These are phyloP conservation scores for Prinia subflava DNA, from an alignment of 2,113 vertebrate genomes.

Conservation along the genomic window DNA sequence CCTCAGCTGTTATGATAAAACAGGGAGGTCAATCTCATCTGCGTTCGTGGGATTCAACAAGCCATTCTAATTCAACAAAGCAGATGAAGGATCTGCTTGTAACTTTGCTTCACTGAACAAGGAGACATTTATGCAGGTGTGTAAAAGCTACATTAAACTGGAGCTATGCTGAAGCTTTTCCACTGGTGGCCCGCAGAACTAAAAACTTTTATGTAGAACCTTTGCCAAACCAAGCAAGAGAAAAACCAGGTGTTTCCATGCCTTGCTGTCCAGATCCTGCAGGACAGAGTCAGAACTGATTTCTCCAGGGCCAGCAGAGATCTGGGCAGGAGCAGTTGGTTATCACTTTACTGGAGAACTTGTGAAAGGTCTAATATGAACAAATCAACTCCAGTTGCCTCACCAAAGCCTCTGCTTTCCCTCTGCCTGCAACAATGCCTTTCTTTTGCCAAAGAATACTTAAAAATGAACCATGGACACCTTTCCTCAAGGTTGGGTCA, in stretches of 20 bases:
- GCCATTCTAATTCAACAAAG: neutral
- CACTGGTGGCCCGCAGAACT: neutral
- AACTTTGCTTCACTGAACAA: neutral
- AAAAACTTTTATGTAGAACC: neutral
- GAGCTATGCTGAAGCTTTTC: neutral
- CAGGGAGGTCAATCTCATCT: conserved; percentile 48
- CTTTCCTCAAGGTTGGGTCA: neutral
- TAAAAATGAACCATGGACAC: neutral
- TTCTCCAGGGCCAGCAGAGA: neutral
- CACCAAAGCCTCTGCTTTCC: neutral
- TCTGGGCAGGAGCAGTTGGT: neutral
- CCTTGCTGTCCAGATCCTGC: neutral
- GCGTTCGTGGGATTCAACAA: neutral
- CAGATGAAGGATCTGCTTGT: neutral
- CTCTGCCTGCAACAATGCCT: neutral
- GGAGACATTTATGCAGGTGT: neutral
- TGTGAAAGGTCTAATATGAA: neutral
- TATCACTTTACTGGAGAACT: neutral
- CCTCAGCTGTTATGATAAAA: conserved; percentile 27
- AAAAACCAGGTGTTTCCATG: neutral
- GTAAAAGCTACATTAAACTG: neutral
- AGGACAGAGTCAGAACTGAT: neutral
- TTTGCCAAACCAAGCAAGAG: neutral
- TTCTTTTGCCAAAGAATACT: neutral
- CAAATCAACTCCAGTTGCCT: neutral